Evolutionary conservation across 2,888 invertebrate genomes (phyloP).

Genomic region (Branchellion lobata): DNA sequence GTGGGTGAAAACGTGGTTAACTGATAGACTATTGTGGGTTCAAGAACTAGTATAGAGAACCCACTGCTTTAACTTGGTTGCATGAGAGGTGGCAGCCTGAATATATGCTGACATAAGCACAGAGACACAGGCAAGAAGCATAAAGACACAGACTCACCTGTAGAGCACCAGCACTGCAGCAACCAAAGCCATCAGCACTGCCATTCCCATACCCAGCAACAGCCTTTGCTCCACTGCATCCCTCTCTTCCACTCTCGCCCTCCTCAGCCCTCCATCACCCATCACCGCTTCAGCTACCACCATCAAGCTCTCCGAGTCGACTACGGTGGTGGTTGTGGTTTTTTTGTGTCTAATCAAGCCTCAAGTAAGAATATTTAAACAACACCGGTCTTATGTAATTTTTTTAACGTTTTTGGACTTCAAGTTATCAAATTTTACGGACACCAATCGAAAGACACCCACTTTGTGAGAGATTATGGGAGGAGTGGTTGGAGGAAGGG

Average conservation of each 20-base stretch:
- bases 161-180: conserved; percentile 45
- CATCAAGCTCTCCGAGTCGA: not conserved
- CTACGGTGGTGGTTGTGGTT: not conserved
- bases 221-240: conserved; percentile 40
- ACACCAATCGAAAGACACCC: no score
- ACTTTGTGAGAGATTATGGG: not conserved
- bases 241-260: not conserved
- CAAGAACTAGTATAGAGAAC: no score
- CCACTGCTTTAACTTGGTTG: no score
- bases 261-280: not conserved
- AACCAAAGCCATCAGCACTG: conserved; percentile 42
- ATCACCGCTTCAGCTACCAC: conserved; percentile 5
- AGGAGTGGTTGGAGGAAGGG: not conserved
- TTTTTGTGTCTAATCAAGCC: no score
- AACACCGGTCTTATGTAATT: no score
- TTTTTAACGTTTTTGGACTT: no score
- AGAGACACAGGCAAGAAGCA: no score
- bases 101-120: no score
- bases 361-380: no score
- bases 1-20: no score
- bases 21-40: no score
- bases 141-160: conserved; percentile 15
- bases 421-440: not conserved
- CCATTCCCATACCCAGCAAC: conserved; percentile 46
- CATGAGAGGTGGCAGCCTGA: no score